Evolutionary conservation across 2,797 vertebrate genomes (phyloP), one percentile per base, ranked within the genome.

Genomic region (Brotula barbata): DNA sequence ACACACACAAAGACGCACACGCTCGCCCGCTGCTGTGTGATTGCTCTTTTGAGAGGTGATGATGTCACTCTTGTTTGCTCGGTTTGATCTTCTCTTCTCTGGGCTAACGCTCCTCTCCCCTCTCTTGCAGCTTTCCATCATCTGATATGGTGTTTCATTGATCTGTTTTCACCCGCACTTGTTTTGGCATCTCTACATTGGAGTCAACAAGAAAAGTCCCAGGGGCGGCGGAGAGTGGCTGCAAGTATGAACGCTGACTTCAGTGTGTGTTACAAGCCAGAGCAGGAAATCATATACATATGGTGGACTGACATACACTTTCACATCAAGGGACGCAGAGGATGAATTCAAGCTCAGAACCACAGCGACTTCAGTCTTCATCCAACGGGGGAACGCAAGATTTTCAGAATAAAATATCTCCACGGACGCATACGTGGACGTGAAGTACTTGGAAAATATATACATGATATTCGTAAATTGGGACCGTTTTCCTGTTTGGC

Each of bases 141-240:
- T 84, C 81, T 73, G 75, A 84, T 80, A 76, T 70, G 71, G 53
- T 71, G 63, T 75, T 80, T 78, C 73, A 87, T 85, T 78, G 83
- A 87, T 83, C 82, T 84, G 82, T 87, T 85, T 84, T 71, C 71
- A 68, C 66, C 63, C 46, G 28, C 42, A 59, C 76, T 78, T 73
- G 73, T 80, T 78, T 77, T 62, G 64, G 72, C 80, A 72, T 85
- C 73, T 82, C 66, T 76, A 68, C 77, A 52, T 64, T 33, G 54
- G 50, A 77, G 65, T 78, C 71, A 82, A 80, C 63, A 66, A 33
- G 28, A 64, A 57, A 46, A 17, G 50, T 76, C 76, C 77, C 76
- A 53, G 50, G 73, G 75, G 80, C 47, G 13, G 58, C 21, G 19
- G 59, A 64, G 55, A 69, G 50, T 19, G 52, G 55, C 40, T 40